Evolutionary conservation across 2,888 invertebrate species (phyloP), one percentile per base, ranked within the genome.

Genomic region (Siphonodentalium dalli): DNA sequence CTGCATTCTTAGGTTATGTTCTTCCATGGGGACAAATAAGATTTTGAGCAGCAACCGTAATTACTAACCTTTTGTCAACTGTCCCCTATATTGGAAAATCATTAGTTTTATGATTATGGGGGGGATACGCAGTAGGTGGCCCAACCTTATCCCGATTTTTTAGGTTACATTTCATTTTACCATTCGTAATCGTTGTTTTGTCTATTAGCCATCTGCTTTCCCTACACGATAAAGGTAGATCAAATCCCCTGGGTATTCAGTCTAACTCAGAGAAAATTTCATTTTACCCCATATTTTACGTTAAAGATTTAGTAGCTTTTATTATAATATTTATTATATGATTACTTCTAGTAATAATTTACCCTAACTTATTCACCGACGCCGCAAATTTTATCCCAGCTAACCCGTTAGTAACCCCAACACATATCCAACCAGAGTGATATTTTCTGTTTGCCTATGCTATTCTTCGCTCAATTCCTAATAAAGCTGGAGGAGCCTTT

Each of bases 361-460:
- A 81, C 4, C 89, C 89, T 0, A 86, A 87, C 68, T 59, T 87
- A 75, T 69, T 90, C 77, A 85, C 86, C 66, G 89, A 90, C 26
- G 87, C 88, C 0, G 89, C 89, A 84, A 90, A 90, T 83, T 90
- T 89, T 83, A 87, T 86, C 20, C 86, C 87, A 0, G 89, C 88
- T 4, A 88, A 89, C 63, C 86, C 88, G 0, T 71, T 89, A 83
- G 84, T 87, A 15, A 90, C 89, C 0, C 89, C 90, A 0, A 78
- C 86, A 7, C 90, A 90, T 75, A 90, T 90, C 84, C 88, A 90
- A 86, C 90, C 90, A 39, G 90, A 91, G 86, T 91, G 90, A 87
- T 91, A 91, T 79, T 91, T 90, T 72, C 79, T 91, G 84, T 90
- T 90, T 85, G 89, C 90, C 13, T 90, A 90, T 80, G 88, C 90